phyloP scores from a whole-genome alignment of 2,888 invertebrate species.

The Ophioninae sp. region DNA sequence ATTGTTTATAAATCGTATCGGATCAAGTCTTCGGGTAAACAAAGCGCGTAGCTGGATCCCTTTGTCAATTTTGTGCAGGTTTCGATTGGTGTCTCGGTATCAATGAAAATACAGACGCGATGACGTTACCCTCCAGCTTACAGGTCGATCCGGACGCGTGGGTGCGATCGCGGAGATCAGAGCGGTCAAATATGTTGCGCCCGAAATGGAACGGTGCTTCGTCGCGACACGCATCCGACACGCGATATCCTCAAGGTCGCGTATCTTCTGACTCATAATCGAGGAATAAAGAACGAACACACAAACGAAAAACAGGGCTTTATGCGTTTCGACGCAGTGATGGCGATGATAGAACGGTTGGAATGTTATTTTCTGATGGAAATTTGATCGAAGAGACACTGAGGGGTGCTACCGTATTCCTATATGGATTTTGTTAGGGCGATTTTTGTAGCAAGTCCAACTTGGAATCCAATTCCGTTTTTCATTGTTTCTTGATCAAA shows the following conservation, averaged over 20 bases:
- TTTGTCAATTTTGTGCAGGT: no score
- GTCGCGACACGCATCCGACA: constrained; percentile 34
- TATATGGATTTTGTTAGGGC: no score
- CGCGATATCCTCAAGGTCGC: constrained; percentile 51
- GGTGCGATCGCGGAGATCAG: neutral
- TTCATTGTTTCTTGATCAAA: no score
- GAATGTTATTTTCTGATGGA: no score
- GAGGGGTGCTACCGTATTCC: no score
- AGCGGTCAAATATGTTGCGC: constrained; percentile 33
- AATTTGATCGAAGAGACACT: no score
- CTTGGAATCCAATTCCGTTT: no score
- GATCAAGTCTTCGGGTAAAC: neutral
- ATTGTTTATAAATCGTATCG: neutral
- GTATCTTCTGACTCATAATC: constrained; percentile 44
- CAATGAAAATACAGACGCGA: neutral
- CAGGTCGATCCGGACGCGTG: neutral
- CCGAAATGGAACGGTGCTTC: constrained; percentile 44
- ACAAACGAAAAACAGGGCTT: constrained; percentile 50
- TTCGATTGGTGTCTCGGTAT: neutral
- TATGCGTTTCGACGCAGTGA: constrained; percentile 21
- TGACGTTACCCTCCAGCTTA: no score
- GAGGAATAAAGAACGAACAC: constrained; percentile 5
- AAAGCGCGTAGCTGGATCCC: neutral
- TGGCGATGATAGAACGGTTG: no score
- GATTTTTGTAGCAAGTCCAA: no score